phyloP scores from a whole-genome alignment of 2,797 vertebrate species.

The Bradypus variegatus region DNA sequence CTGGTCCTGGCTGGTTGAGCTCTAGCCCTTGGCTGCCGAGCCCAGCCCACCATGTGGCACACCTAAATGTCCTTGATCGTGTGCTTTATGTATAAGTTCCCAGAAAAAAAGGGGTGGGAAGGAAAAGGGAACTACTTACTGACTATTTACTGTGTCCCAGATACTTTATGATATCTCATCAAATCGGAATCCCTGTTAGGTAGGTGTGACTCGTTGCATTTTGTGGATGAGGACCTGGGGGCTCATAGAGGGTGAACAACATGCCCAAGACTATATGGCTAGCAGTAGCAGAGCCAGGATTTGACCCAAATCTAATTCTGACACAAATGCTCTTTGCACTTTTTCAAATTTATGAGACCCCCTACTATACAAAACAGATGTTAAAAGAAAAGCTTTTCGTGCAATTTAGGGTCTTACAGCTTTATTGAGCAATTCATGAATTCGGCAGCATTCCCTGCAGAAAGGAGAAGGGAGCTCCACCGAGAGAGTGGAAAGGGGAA shows the following conservation, averaged over 20 bases:
- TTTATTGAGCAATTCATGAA: too few species aligned
- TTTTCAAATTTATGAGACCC: not conserved
- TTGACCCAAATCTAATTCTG: not conserved
- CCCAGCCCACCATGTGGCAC: not conserved
- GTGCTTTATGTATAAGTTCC: not conserved
- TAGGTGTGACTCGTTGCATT: not conserved
- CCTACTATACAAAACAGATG: not conserved
- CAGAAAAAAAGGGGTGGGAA: too few species aligned
- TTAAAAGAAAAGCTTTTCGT: too few species aligned
- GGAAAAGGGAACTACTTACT: not conserved
- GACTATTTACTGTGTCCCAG: not conserved
- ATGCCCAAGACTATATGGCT: not conserved
- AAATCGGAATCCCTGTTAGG: not conserved
- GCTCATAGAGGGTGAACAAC: not conserved
- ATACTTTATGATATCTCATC: not conserved
- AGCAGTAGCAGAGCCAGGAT: not conserved
- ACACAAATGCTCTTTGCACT: not conserved
- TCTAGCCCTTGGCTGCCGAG: not conserved
- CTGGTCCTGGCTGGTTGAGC: not conserved
- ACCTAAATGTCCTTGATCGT: not conserved
- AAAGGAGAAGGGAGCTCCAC: too few species aligned
- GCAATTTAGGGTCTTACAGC: too few species aligned
- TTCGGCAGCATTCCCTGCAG: too few species aligned
- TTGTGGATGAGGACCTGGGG: not conserved
- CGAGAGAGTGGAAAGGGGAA: too few species aligned